Percentiles rank a stretch among this genome's conserved stretches.
phyloP scores from a whole-genome alignment of 2,797 vertebrate species.

The Acipenser transmontanus region DNA sequence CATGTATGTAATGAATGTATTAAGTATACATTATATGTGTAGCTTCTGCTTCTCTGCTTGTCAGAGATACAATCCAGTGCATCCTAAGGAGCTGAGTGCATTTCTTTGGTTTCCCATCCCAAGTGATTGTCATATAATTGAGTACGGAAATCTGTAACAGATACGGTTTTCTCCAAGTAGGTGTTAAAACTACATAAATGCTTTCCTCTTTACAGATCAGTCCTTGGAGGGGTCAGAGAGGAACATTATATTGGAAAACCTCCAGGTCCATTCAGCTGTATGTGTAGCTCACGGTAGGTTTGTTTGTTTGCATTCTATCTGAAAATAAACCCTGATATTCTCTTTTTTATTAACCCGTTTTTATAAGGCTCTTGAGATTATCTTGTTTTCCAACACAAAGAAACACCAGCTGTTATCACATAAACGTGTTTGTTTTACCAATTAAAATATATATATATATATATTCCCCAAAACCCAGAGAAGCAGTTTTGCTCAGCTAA shows the following conservation, averaged over 20 bases:
- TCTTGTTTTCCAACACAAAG: no score
- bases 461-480: no score
- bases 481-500: no score
- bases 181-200: slow-evolving; percentile 2
- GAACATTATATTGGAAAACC: slow-evolving; percentile 9
- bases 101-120: slow-evolving; percentile 8
- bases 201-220: not conserved
- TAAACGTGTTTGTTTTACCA: no score
- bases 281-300: not conserved
- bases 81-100: not conserved
- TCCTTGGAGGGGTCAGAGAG: slow-evolving; percentile 11
- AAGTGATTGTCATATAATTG: slow-evolving; percentile 11
- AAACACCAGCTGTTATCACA: no score
- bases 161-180: slow-evolving; percentile 15
- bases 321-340: no score
- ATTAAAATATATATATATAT: no score
- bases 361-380: no score
- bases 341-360: no score
- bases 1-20: no score
- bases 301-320: no score
- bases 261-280: slow-evolving; percentile 11
- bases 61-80: not conserved
- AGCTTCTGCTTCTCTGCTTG: not conserved
- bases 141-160: not conserved
- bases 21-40: not conserved